Evolutionary conservation across 2,113 vertebrate genomes (phyloP).

Genomic region (Stomatorhinus ivindoensis): DNA sequence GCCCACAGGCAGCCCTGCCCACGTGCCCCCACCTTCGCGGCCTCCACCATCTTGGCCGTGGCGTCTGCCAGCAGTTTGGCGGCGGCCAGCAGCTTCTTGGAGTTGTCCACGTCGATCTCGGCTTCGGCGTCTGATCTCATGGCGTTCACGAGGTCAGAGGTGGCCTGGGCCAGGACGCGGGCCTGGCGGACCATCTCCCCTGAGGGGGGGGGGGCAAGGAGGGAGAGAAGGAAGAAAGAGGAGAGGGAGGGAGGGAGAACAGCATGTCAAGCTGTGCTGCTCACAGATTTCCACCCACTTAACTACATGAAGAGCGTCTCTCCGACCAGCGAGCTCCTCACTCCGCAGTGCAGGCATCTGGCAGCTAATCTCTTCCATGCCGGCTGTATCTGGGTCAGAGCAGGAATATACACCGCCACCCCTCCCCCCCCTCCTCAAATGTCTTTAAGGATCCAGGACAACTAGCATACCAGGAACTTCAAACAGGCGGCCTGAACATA

Average conservation of each 20-base stretch:
- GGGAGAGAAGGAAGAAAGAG: no score
- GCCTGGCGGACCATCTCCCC: constrained; percentile 98
- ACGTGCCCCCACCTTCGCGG: constrained; percentile 80
- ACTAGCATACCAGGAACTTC: background rate
- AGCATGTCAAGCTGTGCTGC: background rate
- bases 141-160: constrained; percentile 91
- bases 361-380: background rate
- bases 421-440: background rate
- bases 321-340: background rate
- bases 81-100: constrained; percentile 91
- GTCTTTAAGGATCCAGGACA: background rate
- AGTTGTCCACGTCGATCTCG: constrained; percentile 94
- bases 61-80: constrained; percentile 95
- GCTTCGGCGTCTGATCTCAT: constrained; percentile 96
- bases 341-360: background rate
- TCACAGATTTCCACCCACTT: background rate
- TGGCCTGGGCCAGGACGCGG: constrained; percentile 92
- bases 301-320: background rate
- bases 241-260: background rate
- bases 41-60: constrained; percentile 97
- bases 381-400: background rate
- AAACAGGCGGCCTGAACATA: background rate
- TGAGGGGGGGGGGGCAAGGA: constrained; percentile 32
- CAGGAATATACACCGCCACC: background rate
- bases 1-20: background rate